These are phyloP conservation scores for Saxidomus purpurata DNA, from an alignment of 1,140 invertebrate genomes.

Conservation along the genomic window DNA sequence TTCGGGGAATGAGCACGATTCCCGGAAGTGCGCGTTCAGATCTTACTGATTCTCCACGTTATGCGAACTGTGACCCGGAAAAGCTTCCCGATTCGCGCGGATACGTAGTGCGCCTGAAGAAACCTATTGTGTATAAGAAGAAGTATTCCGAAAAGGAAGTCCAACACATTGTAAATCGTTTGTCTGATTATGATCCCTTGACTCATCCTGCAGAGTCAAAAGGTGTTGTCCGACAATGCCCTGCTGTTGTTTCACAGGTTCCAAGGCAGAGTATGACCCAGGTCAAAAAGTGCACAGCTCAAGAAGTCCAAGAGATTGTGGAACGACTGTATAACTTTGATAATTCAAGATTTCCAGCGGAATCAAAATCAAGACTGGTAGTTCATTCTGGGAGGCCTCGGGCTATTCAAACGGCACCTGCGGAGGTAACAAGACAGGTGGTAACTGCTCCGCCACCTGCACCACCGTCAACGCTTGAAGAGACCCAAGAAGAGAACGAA, in stretches of 20 bases:
- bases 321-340: slow-evolving; percentile 60
- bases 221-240: slow-evolving; percentile 25
- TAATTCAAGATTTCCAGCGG: slow-evolving; percentile 37
- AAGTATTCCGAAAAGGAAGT: slow-evolving; percentile 62
- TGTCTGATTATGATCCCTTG: slow-evolving; percentile 52
- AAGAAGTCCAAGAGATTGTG: slow-evolving; percentile 65
- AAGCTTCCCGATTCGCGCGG: slow-evolving; percentile 56
- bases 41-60: slow-evolving; percentile 1
- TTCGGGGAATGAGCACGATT: slow-evolving; percentile 36
- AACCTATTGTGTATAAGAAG: slow-evolving; percentile 64
- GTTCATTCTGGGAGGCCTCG: slow-evolving; percentile 37
- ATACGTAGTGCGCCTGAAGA: slow-evolving; percentile 43
- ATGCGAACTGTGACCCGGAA: slow-evolving; percentile 50
- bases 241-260: slow-evolving; percentile 43
- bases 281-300: slow-evolving; percentile 56
- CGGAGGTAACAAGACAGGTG: not conserved
- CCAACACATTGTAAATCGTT: slow-evolving; percentile 49
- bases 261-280: slow-evolving; percentile 61
- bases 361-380: slow-evolving; percentile 9
- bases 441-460: not conserved
- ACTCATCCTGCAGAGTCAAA: slow-evolving; percentile 59
- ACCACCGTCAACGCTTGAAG: not conserved
- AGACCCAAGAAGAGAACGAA: not conserved
- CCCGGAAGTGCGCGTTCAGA: slow-evolving; percentile 40
- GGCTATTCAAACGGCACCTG: slow-evolving; percentile 43